phyloP scores from a whole-genome alignment of 1,140 invertebrate species.

The Anadara kagoshimensis region DNA sequence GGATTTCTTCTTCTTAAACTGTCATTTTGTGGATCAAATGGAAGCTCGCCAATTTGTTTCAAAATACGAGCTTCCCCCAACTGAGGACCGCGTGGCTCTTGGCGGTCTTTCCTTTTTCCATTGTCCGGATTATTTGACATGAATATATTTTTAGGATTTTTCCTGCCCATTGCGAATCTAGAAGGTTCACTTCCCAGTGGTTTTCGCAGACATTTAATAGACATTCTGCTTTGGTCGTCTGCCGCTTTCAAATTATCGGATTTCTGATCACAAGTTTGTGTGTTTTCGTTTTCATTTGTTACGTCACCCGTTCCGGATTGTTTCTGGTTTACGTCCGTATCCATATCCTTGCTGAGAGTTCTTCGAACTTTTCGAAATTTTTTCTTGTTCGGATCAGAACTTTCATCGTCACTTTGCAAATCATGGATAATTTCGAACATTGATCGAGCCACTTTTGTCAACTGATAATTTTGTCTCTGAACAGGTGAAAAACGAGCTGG shows the following conservation, averaged over 20 bases:
- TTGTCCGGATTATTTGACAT: too few relatives aligned
- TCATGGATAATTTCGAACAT: conserved; percentile 62
- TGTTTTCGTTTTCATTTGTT: background rate
- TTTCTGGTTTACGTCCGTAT: too few relatives aligned
- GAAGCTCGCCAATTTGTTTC: too few relatives aligned
- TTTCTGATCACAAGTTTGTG: background rate
- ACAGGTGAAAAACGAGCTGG: conserved; percentile 39
- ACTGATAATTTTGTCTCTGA: conserved; percentile 54
- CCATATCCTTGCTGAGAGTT: too few relatives aligned
- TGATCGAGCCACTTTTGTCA: conserved; percentile 56
- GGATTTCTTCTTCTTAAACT: too few relatives aligned
- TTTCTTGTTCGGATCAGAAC: conserved; percentile 7
- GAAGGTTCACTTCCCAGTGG: conserved; percentile 42
- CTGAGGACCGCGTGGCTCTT: too few relatives aligned
- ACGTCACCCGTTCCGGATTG: background rate
- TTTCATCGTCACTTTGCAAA: conserved; percentile 46
- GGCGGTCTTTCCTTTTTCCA: too few relatives aligned
- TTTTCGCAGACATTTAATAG: conserved; percentile 45
- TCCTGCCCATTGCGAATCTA: too few relatives aligned
- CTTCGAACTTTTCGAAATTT: conserved; percentile 2
- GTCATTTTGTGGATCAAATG: too few relatives aligned
- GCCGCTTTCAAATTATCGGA: background rate
- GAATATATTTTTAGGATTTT: too few relatives aligned
- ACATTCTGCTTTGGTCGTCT: conserved; percentile 18
- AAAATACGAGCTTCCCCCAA: too few relatives aligned